These are phyloP conservation scores for Hyposoter dolosus DNA, from an alignment of 2,888 invertebrate species.

Conservation along the genomic window DNA sequence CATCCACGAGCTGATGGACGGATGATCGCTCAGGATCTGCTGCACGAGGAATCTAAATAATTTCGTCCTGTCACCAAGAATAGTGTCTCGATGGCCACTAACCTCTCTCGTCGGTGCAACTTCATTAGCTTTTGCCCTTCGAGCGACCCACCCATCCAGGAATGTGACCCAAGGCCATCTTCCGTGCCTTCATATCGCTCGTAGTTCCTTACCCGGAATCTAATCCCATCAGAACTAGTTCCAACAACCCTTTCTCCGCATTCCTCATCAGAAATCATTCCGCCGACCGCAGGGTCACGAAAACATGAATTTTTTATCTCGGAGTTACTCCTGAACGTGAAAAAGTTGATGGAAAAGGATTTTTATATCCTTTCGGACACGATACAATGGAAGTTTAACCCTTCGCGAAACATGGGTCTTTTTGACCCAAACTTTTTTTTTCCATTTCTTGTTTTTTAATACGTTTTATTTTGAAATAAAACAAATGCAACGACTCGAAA, in stretches of 20 bases:
- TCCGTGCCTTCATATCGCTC: slow-evolving; percentile 14
- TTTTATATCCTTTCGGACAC: too few species aligned
- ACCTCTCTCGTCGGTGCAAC: slow-evolving; percentile 73
- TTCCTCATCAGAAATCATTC: background rate
- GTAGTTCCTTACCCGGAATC: background rate
- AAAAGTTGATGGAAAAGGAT: too few species aligned
- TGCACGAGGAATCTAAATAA: slow-evolving; percentile 79
- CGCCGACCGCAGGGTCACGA: background rate
- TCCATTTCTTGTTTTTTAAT: too few species aligned
- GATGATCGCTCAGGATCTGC: slow-evolving; percentile 56
- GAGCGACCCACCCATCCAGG: slow-evolving; percentile 73
- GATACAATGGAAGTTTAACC: too few species aligned
- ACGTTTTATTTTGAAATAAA: too few species aligned
- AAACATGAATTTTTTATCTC: background rate
- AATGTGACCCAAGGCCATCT: slow-evolving; percentile 74
- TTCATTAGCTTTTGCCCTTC: slow-evolving; percentile 76
- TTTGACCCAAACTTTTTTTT: too few species aligned
- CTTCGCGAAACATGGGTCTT: too few species aligned
- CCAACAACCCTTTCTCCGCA: slow-evolving; percentile 26
- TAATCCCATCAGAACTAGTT: slow-evolving; percentile 37
- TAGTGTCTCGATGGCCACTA: slow-evolving; percentile 43
- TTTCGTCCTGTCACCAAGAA: slow-evolving; percentile 64
- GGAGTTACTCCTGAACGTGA: background rate
- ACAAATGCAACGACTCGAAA: too few species aligned
- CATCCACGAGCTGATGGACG: slow-evolving; percentile 37